Base-by-base conservation (phyloP, 2,888 invertebrate species). In the Linhomoeus sp. region DNA sequence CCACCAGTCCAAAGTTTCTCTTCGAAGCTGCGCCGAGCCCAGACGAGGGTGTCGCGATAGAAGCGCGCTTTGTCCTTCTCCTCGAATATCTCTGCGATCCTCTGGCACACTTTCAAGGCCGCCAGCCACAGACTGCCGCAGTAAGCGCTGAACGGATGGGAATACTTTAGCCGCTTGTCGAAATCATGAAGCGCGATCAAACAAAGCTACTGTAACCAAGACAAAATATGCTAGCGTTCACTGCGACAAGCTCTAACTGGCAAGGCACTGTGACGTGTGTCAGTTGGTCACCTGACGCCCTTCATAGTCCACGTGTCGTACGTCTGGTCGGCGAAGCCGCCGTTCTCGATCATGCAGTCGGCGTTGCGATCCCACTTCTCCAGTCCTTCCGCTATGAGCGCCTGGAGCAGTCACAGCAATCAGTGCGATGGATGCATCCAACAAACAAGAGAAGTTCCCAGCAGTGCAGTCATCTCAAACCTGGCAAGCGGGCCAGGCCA, bases 251-350 rank as follows among this genome's bases (percentile, higher is more conserved):
- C 29, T 29, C n/a, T n/a, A n/a, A n/a, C n/a, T n/a, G n/a, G n/a
- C n/a, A n/a, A n/a, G n/a, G n/a, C n/a, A n/a, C n/a, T n/a, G n/a
- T 29, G 29, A 12, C 12, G 12, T 5, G 12, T 29, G 5, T 29
- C 29, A 29, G 12, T 29, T 29, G 29, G 7, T 59, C 64, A 84
- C 84, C 84, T 84, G 1, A 83, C 77, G 1, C 88, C 90, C 5
- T 75, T 75, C 82, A 88, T 86, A 43, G 79, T 75, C 90, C 90
- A 90, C 1, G 80, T 77, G 64, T 92, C 90, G 63, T 78, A 86
- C 0, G 85, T 85, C 67, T 90, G 88, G 70, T 90, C 90, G 0
- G 88, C 82, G 61, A 75, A 75, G 40, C 67, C 66, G 38, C 77
- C 76, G 68, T 86, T 86, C 67, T 88, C 88, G 56, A 90, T 86